Conservation (phyloP, 1,140 invertebrate species). For the Euborellia annulipes region DNA sequence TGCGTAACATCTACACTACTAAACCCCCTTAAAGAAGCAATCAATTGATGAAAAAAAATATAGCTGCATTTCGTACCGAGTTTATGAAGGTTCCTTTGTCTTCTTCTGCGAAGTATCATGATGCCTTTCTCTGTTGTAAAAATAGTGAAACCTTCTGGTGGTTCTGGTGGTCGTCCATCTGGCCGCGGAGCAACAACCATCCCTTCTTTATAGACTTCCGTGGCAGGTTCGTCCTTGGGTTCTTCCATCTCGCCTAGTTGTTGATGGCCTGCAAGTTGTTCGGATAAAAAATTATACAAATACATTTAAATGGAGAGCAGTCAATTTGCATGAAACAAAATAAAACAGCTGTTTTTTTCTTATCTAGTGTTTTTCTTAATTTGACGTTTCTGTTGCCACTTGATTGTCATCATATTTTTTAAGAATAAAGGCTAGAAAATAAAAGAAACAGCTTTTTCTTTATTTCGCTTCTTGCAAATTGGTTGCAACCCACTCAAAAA, state of each 20-base stretch:
- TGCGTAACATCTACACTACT: too few relatives aligned
- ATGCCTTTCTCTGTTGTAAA: slow-evolving; percentile 65
- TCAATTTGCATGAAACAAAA: too few relatives aligned
- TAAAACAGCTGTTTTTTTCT: too few relatives aligned
- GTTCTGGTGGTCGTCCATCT: slow-evolving; percentile 43
- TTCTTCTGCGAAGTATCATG: slow-evolving; percentile 60
- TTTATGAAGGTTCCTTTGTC: slow-evolving; percentile 78
- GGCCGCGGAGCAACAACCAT: slow-evolving; percentile 57
- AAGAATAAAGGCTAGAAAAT: too few relatives aligned
- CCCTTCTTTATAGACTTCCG: slow-evolving; percentile 51
- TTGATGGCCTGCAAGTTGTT: background rate
- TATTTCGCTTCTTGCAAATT: too few relatives aligned
- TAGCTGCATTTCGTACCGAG: slow-evolving; percentile 31
- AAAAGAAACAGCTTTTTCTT: too few relatives aligned
- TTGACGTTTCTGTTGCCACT: too few relatives aligned
- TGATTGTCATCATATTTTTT: too few relatives aligned
- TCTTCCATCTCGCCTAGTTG: slow-evolving; percentile 37
- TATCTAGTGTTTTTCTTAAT: too few relatives aligned
- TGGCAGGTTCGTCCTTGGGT: slow-evolving; percentile 25
- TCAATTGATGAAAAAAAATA: background rate
- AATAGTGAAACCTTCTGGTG: slow-evolving; percentile 70
- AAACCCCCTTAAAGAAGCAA: too few relatives aligned
- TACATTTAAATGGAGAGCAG: too few relatives aligned
- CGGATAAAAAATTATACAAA: slow-evolving; percentile 21
- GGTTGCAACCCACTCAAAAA: too few relatives aligned